Base-by-base conservation (phyloP, 1,140 invertebrate species). In the Drosophila dunni region DNA sequence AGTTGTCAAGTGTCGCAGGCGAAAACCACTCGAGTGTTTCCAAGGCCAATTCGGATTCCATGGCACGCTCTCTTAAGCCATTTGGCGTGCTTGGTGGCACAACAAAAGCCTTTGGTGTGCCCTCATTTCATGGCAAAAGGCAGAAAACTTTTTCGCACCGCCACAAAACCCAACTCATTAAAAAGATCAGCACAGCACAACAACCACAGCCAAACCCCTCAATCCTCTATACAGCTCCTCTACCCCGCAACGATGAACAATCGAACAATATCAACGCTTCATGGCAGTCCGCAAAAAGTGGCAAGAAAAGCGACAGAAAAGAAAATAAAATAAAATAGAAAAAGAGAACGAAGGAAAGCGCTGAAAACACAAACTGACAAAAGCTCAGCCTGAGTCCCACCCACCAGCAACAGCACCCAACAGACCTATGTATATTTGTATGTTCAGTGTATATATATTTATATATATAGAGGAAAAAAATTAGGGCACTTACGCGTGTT, bases 151-250 rank as follows among this genome's bases (percentile, higher is more conserved):
- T 29, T 86, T 86, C 76, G 72, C 79, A 69, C 44, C 48, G 75
- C 83, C 75, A 75, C 75, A 86, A 86, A 82, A 70, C 79, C 79
- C 83, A 88, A 88, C 83, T 86, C 83, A 86, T 86, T 86, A 86
- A 86, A 86, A 88, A 88, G 83, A 86, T 86, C 83, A 86, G 78
- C 81, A 61, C 48, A 77, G 58, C 38, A 48, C 69, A 68, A 65
- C n/a, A 46, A 20, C 17, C 33, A 17, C 34, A 40, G 38, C 34
- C 34, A 34, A 33, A 50, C 9, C 44, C 33, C 4, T 48, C 38
- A 4, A 9, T 10, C 29, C 34, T 33, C 8, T 48, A 15, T n/a
- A 15, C 33, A 15, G 13, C 8, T 29, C 10, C 10, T 51, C 5
- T 9, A 0, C 20, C 3, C 42, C 42, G 36, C 73, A 48, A 53